phyloP scores from a whole-genome alignment of 1,140 invertebrate species.

The Hermetia illucens region DNA sequence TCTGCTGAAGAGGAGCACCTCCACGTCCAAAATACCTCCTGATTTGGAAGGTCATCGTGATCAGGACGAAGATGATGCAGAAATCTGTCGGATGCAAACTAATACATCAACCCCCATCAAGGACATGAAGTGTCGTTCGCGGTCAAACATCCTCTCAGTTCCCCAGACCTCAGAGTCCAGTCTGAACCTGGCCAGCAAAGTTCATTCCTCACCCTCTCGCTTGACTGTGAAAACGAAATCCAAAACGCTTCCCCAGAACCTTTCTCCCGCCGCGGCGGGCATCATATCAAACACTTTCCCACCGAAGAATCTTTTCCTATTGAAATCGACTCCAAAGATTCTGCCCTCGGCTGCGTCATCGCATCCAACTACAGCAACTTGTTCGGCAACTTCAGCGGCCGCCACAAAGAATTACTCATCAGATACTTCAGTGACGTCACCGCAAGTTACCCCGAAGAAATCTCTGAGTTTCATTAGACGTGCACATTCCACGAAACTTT shows the following conservation, averaged over 20 bases:
- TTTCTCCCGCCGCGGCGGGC: slow-evolving; percentile 24
- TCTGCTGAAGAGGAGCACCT: neutral
- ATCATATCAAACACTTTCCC: slow-evolving; percentile 20
- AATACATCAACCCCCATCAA: slow-evolving; percentile 30
- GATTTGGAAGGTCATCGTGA: neutral
- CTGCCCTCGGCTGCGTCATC: slow-evolving; percentile 7
- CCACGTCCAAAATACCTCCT: neutral
- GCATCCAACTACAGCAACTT: slow-evolving; percentile 3
- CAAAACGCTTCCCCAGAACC: slow-evolving; percentile 40
- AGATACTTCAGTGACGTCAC: slow-evolving; percentile 13
- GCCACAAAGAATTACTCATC: slow-evolving; percentile 7
- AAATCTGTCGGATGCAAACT: slow-evolving; percentile 29
- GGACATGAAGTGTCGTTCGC: slow-evolving; percentile 29
- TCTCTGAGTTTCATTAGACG: slow-evolving; percentile 45
- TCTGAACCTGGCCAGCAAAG: neutral
- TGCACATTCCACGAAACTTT: slow-evolving; percentile 55
- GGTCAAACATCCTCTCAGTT: slow-evolving; percentile 27
- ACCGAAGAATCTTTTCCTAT: slow-evolving; percentile 26
- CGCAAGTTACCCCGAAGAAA: slow-evolving; percentile 27
- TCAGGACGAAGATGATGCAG: slow-evolving; percentile 28
- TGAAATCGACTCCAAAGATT: slow-evolving; percentile 26
- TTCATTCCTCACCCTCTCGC: slow-evolving; percentile 15
- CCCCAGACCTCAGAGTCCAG: slow-evolving; percentile 9
- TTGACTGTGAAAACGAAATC: slow-evolving; percentile 37
- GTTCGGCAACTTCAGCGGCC: slow-evolving; percentile 2